Conservation (phyloP, 64 coral and sea anemone species). For the Montipora foliosa region DNA sequence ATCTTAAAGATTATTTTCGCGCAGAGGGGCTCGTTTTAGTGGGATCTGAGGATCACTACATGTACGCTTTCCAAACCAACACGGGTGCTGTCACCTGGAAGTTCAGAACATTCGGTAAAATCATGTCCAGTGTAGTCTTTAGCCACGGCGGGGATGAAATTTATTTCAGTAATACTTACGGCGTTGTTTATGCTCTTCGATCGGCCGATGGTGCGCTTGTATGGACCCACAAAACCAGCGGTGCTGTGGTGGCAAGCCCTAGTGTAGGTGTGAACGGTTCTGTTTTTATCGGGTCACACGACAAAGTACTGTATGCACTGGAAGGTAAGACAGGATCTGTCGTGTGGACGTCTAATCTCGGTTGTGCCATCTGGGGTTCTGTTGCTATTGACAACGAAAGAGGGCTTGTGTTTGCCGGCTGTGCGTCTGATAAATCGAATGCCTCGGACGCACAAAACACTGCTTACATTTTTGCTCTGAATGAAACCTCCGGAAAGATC, state of each 20-base stretch:
- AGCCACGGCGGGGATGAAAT: constrained; percentile 77
- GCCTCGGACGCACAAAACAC: constrained; percentile 39
- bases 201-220: constrained; percentile 65
- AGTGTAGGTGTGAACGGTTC: constrained; percentile 34
- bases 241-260: constrained; percentile 75
- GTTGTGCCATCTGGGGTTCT: constrained; percentile 70
- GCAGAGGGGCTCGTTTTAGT: constrained; percentile 61
- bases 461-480: constrained; percentile 61
- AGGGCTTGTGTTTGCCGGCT: constrained; percentile 61
- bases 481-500: constrained; percentile 47
- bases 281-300: constrained; percentile 80
- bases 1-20: background rate
- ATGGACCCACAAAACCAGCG: constrained; percentile 63
- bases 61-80: constrained; percentile 71
- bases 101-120: constrained; percentile 77
- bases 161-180: constrained; percentile 83
- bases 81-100: constrained; percentile 79
- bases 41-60: constrained; percentile 85
- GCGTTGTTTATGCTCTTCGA: constrained; percentile 76
- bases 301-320: constrained; percentile 44
- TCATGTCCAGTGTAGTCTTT: constrained; percentile 74
- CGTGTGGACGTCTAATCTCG: constrained; percentile 67
- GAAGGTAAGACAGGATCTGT: constrained; percentile 55
- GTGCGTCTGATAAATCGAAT: constrained; percentile 27
- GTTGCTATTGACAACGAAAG: constrained; percentile 72